Evolutionary conservation across 2,888 invertebrate species (phyloP).

Genomic region (Amitus sp.): DNA sequence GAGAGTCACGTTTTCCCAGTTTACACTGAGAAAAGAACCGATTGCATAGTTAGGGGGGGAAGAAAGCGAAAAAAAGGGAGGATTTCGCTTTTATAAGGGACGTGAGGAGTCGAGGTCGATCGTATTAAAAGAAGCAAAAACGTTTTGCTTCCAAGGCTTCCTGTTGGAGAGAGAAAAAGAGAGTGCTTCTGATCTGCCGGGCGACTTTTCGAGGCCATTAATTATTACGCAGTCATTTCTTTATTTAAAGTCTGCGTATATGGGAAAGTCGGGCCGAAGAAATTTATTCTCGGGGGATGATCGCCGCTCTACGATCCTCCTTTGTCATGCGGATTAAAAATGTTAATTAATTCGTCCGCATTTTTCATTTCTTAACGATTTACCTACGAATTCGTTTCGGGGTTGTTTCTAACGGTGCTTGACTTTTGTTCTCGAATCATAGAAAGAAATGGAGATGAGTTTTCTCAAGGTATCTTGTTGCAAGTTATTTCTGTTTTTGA

Average conservation of each 20-base stretch:
- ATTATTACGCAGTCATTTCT: conserved; percentile 10
- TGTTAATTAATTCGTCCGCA: background rate
- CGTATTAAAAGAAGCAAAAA: conserved; percentile 18
- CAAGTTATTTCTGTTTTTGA: conserved; percentile 21
- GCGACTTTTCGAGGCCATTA: conserved; percentile 11
- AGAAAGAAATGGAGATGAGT: conserved; percentile 22
- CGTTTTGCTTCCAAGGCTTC: conserved; percentile 7
- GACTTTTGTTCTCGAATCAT: too few species aligned
- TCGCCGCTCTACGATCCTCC: background rate
- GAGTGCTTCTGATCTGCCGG: conserved; percentile 8
- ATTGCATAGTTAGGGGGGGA: conserved; percentile 1
- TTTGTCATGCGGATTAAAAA: background rate
- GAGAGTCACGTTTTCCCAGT: conserved; percentile 27
- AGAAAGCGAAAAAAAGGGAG: conserved; percentile 9
- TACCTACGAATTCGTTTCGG: too few species aligned
- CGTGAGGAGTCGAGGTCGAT: conserved; percentile 17
- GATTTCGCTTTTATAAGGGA: conserved; percentile 16
- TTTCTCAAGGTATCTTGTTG: conserved; percentile 23
- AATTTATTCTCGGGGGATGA: background rate
- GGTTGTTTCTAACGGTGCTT: too few species aligned
- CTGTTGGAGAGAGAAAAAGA: background rate
- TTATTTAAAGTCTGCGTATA: conserved; percentile 6
- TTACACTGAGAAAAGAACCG: conserved; percentile 20
- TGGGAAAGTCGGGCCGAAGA: conserved; percentile 1
- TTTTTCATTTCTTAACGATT: too few species aligned